Percentiles rank a stretch among this genome's conserved stretches.
These are phyloP conservation scores for Enteromius radiatus DNA, from an alignment of 2,797 vertebrate species.

Conservation along the genomic window DNA sequence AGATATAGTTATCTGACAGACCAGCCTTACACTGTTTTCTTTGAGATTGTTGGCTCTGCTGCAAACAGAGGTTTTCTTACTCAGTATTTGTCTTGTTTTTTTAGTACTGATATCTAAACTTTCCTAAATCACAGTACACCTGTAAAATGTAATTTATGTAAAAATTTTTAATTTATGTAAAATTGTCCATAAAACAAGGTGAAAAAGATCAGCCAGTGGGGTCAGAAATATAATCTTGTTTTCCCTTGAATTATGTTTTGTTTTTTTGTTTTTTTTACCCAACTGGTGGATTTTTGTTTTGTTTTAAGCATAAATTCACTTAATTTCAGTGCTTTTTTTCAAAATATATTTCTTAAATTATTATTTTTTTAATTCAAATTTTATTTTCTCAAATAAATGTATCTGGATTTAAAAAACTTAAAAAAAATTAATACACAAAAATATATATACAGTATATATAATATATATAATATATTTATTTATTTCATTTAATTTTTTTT, in stretches of 20 bases:
- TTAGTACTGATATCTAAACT: not conserved
- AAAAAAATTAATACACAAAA: too few relatives aligned
- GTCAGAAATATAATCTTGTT: not conserved
- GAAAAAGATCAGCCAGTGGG: not conserved
- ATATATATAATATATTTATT: too few relatives aligned
- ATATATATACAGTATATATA: too few relatives aligned
- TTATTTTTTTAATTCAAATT: too few relatives aligned
- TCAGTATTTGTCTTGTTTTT: not conserved
- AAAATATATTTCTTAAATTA: not conserved
- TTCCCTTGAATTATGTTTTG: not conserved
- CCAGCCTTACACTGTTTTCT: not conserved
- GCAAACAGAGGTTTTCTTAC: not conserved
- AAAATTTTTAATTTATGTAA: too few relatives aligned
- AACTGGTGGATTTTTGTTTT: not conserved
- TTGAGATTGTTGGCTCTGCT: not conserved
- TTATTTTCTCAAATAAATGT: not conserved
- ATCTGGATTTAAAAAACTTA: not conserved
- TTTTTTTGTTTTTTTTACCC: not conserved
- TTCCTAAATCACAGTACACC: not conserved
- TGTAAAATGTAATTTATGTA: too few relatives aligned
- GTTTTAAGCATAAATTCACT: not conserved
- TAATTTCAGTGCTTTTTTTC: not conserved
- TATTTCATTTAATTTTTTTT: too few relatives aligned
- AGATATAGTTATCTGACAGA: constrained; percentile 43
- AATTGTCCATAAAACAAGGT: not conserved